phyloP scores from a whole-genome alignment of 2,797 vertebrate genomes.

The Triplophysa yarkandensis region DNA sequence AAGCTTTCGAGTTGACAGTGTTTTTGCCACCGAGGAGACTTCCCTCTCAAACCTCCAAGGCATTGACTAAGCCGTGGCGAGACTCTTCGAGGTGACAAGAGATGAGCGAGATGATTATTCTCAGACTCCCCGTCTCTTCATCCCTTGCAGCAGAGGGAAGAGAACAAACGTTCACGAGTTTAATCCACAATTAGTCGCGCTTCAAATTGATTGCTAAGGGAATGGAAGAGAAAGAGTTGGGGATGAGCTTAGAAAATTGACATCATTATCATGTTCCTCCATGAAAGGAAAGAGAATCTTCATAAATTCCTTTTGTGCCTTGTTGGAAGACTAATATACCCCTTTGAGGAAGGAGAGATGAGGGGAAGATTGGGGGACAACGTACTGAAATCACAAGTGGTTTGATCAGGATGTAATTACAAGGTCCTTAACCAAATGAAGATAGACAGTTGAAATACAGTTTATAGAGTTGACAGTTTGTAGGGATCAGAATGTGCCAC shows the following conservation, averaged over 20 bases:
- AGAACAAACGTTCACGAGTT: conserved; percentile 60
- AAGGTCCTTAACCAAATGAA: conserved; percentile 18
- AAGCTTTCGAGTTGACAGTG: conserved; percentile 30
- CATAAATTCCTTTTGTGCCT: conserved; percentile 48
- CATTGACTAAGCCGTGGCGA: neutral
- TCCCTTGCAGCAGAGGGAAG: conserved; percentile 53
- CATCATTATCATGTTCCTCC: conserved; percentile 62
- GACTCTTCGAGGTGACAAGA: neutral
- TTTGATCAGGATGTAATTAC: conserved; percentile 37
- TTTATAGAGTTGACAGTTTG: neutral
- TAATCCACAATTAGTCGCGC: conserved; percentile 68
- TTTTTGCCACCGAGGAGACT: conserved; percentile 28
- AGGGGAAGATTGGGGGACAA: conserved; percentile 25
- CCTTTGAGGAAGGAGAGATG: conserved; percentile 30
- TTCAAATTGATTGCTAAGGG: conserved; percentile 66
- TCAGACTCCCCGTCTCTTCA: conserved; percentile 46
- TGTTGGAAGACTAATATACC: conserved; percentile 45
- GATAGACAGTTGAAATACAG: conserved; percentile 10
- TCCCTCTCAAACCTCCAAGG: conserved; percentile 22
- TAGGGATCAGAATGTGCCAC: neutral
- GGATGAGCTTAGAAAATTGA: conserved; percentile 59
- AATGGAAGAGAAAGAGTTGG: conserved; percentile 48
- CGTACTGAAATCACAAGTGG: conserved; percentile 9
- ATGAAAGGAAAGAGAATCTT: conserved; percentile 41
- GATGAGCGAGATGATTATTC: conserved; percentile 31